Percentiles rank a stretch among this genome's conserved stretches.
These are phyloP conservation scores for Dipodomys merriami DNA, from an alignment of 2,113 vertebrate genomes.

Conservation along the genomic window DNA sequence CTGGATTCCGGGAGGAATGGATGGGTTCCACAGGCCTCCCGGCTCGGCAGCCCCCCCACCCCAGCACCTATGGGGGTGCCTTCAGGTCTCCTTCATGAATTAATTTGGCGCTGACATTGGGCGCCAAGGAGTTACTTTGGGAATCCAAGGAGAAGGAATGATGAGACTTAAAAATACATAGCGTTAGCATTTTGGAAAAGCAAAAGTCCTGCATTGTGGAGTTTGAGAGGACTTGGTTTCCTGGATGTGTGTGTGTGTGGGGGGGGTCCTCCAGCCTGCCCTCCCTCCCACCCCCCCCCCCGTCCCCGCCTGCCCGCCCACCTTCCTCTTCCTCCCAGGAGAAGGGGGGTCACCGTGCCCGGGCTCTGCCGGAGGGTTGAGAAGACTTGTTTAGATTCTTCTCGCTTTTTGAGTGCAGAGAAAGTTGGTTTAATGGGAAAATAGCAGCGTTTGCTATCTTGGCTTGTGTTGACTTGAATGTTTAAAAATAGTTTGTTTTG, in stretches of 20 bases:
- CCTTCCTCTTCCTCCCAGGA: background rate
- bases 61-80: background rate
- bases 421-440: slow-evolving; percentile 77
- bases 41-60: background rate
- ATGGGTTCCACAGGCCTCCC: too few relatives aligned
- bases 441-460: slow-evolving; percentile 44
- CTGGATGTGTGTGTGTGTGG: too few relatives aligned
- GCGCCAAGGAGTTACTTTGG: slow-evolving; percentile 75
- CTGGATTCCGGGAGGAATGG: background rate
- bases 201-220: slow-evolving; percentile 56
- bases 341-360: too few relatives aligned
- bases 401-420: slow-evolving; percentile 58
- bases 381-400: slow-evolving; percentile 70
- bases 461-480: slow-evolving; percentile 67
- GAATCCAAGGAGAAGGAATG: slow-evolving; percentile 59
- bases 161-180: slow-evolving; percentile 19
- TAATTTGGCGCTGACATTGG: slow-evolving; percentile 64
- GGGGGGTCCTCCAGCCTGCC: too few relatives aligned
- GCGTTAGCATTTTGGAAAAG: slow-evolving; percentile 19
- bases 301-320: background rate
- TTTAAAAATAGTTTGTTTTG: slow-evolving; percentile 83
- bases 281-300: background rate
- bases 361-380: background rate
- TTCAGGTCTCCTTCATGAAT: slow-evolving; percentile 52
- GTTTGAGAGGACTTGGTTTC: background rate